Base-by-base conservation (phyloP, 1,140 invertebrate genomes). In the Sitophilus oryzae region DNA sequence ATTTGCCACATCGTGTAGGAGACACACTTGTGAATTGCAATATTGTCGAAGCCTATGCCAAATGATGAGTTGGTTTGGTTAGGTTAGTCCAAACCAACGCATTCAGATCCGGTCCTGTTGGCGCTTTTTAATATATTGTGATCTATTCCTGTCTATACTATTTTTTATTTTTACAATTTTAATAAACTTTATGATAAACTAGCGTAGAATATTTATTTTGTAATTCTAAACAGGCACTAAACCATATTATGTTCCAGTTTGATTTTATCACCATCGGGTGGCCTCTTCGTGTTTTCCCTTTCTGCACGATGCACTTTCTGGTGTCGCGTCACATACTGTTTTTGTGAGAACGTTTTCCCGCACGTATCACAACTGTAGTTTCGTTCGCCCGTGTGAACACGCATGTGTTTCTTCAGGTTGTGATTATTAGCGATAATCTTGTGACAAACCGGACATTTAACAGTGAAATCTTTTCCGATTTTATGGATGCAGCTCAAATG, bases 321-420 rank as follows among this genome's bases (percentile, higher is more conserved):
- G 42, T 57, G 55, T 18, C 49, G 36, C 5, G 41, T 57, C 3
- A 51, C 47, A 20, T 57, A 57, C 34, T 57, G 47, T 35, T 21
- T 51, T 20, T 89, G 85, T 0, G 84, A 86, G 63, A 91, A 91
- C 1, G 80, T 71, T 65, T 86, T 78, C 1, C 82, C 82, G 67
- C 89, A 91, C 19, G 82, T 75, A 4, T 79, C 72, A 71, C 89
- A 92, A 36, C 85, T 78, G 69, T 85, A 90, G 10, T 86, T 86
- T 65, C 87, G 88, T 64, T 90, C 85, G 1, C 88, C 87, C 0
- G 87, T 88, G 60, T 91, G 87, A 46, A 81, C 79, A 34, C 86
- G 76, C 83, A 89, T 86, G 66, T 61, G 60, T 36, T 58, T 58
- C 30, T 63, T 64, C 47, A 69, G 53, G 35, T 64, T 67, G 48